Conservation (phyloP, 1,140 invertebrate species). For the Neelides sp. region DNA sequence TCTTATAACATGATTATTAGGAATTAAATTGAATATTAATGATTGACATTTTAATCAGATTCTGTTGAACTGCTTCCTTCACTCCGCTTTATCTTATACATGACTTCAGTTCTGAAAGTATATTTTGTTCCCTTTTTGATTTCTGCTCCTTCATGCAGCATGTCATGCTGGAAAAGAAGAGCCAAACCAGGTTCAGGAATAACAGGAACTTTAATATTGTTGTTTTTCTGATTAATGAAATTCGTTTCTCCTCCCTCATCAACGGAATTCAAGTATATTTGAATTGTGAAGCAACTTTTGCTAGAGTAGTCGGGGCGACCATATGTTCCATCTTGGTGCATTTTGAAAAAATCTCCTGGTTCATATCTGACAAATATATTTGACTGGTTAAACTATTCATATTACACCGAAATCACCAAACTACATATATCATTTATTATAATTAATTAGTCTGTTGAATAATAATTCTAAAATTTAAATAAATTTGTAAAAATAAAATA, state of each 20-base stretch:
- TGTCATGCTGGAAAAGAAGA: constrained; percentile 13
- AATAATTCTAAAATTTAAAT: no score
- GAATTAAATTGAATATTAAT: no score
- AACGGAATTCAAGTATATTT: constrained; percentile 22
- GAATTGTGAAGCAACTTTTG: constrained; percentile 11
- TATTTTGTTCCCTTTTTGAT: constrained; percentile 6
- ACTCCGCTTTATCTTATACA: no score
- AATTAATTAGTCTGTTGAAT: no score
- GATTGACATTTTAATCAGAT: no score
- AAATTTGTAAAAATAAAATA: no score
- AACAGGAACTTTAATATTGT: not conserved
- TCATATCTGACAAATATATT: constrained; percentile 10
- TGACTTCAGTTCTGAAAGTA: constrained; percentile 10
- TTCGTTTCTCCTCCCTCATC: constrained; percentile 23
- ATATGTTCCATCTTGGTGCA: constrained; percentile 11
- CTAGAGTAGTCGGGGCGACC: not conserved
- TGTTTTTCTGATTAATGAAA: constrained; percentile 1
- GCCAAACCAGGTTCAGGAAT: constrained; percentile 6
- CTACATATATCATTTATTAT: no score
- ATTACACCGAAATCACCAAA: no score
- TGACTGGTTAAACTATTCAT: no score
- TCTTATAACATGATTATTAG: no score
- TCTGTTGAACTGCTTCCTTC: no score
- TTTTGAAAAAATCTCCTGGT: constrained; percentile 5
- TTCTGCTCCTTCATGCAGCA: constrained; percentile 8